Base-by-base conservation (phyloP, 1,140 invertebrate genomes). In the Panulirus ornatus region DNA sequence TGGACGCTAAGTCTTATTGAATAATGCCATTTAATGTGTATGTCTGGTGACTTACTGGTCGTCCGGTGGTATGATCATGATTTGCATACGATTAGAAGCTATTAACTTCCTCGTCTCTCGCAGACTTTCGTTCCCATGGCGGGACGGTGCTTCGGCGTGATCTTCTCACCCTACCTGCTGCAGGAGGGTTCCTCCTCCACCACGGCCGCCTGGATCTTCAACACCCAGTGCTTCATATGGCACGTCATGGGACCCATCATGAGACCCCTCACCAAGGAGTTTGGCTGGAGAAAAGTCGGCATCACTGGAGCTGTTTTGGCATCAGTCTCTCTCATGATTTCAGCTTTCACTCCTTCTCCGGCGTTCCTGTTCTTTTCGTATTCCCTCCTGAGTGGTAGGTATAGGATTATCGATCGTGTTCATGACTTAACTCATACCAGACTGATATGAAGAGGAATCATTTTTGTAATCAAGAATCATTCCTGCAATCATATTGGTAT, bases 171-270 rank as follows among this genome's bases (percentile, higher is more conserved):
- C 0, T 76, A 83, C 47, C 42, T 91, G 19, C 38, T 91, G 78
- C 36, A 36, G 14, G 8, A 36, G 1, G 78, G 76, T 2, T 47
- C 84, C 22, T 75, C 90, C 6, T 91, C 90, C 16, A 83, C 84
- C 58, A 82, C 58, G 22, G 66, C 54, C 30, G 83, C 84, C 66
- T 91, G 90, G 90, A 91, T 91, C 84, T 91, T 83, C 63, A 79
- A 75, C 34, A 27, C 27, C 30, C 79, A 82, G 63, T 54, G 40
- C 40, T 71, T 87, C 47, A 36, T 83, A 0, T 91, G 84, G 84
- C 82, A 86, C 51, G 9, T 54, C 19, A 83, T 38, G 19, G 51
- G 27, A 6, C 63, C 75, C 2, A 27, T 91, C n/a, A 30, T 47
- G 19, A 27, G 84, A 9, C 84, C 90, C n/a, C 66, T 91, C 14